Percentiles rank a stretch among this genome's conserved stretches.
phyloP scores from a whole-genome alignment of 2,113 vertebrate genomes.

The Oenanthe melanoleuca region DNA sequence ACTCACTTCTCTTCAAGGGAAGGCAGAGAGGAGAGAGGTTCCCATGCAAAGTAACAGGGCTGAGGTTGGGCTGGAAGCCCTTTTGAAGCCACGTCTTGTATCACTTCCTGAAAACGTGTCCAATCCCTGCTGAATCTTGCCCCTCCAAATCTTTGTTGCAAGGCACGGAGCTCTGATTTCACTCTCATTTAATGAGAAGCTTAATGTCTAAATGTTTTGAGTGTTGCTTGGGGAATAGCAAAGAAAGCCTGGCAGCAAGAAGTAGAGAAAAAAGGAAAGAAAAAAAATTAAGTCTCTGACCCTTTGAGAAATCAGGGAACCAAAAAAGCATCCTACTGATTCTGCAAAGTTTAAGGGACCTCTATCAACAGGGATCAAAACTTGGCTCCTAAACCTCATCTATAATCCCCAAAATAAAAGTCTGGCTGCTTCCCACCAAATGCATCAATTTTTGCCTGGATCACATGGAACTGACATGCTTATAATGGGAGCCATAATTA shows the following conservation, averaged over 20 bases:
- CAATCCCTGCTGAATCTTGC: background rate
- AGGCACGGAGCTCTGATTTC: background rate
- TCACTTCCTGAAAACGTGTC: background rate
- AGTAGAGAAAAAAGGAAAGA: background rate
- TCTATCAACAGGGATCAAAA: conserved; percentile 7
- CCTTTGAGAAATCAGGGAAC: background rate
- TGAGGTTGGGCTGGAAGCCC: background rate
- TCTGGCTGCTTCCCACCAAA: background rate
- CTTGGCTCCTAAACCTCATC: background rate
- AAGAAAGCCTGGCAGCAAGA: conserved; percentile 8
- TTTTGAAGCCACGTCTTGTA: background rate
- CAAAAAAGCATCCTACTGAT: background rate
- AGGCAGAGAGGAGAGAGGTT: background rate
- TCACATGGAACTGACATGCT: background rate
- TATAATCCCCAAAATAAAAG: conserved; percentile 9
- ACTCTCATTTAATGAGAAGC: background rate
- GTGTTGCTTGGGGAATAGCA: background rate
- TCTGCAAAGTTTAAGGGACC: background rate
- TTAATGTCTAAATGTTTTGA: background rate
- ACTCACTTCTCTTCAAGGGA: background rate
- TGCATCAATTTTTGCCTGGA: background rate
- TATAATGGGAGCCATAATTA: conserved; percentile 29
- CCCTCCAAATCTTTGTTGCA: background rate
- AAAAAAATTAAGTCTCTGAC: background rate
- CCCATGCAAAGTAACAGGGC: background rate